Conservation (phyloP, 1,140 invertebrate genomes). For the Drosophila mayri region DNA sequence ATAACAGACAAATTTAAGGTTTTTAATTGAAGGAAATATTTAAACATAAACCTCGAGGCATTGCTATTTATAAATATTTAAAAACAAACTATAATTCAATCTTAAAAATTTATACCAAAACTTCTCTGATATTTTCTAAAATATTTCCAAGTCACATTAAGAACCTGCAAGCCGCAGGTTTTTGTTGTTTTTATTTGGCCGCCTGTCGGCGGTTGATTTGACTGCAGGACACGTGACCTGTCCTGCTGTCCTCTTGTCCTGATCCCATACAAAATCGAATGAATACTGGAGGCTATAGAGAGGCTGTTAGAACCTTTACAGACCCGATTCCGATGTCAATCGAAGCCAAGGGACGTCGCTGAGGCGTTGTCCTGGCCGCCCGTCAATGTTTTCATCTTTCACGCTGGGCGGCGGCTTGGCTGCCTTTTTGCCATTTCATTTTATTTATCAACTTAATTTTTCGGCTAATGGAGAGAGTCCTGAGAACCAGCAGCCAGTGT, state of each 20-base stretch:
- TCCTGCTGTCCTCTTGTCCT: background rate
- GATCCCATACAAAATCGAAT: slow-evolving; percentile 11
- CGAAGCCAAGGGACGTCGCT: slow-evolving; percentile 3
- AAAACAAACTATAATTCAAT: background rate
- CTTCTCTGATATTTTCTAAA: background rate
- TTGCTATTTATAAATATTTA: background rate
- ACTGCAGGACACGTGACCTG: slow-evolving; percentile 13
- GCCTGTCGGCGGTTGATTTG: slow-evolving; percentile 13
- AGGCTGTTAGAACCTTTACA: background rate
- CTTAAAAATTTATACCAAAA: background rate
- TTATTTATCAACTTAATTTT: slow-evolving; percentile 81
- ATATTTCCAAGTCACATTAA: background rate
- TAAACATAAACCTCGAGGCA: too few species aligned
- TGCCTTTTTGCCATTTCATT: slow-evolving; percentile 65
- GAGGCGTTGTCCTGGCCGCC: slow-evolving; percentile 10
- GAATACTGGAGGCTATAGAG: background rate
- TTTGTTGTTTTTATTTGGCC: slow-evolving; percentile 1
- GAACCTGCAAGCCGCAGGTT: background rate
- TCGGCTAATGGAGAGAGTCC: slow-evolving; percentile 59
- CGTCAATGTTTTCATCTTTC: slow-evolving; percentile 69
- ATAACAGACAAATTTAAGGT: background rate
- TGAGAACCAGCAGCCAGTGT: slow-evolving; percentile 4
- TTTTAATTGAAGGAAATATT: background rate
- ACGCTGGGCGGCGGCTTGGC: slow-evolving; percentile 45
- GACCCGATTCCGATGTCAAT: slow-evolving; percentile 12